phyloP scores from a whole-genome alignment of 2,888 invertebrate genomes.

The Drosophila siamana region DNA sequence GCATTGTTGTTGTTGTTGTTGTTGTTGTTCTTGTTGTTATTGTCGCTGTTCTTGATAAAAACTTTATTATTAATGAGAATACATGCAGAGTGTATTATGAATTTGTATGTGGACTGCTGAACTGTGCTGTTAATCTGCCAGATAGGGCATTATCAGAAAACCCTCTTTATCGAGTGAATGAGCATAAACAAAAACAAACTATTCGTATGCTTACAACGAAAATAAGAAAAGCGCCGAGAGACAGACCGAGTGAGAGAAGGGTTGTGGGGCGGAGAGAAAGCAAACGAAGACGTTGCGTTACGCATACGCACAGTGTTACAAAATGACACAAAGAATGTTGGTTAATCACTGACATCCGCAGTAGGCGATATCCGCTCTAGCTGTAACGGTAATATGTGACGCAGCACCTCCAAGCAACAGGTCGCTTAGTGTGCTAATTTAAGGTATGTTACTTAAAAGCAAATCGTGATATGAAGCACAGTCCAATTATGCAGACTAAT shows the following conservation, averaged over 20 bases:
- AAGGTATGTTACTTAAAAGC: not conserved
- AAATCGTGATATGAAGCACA: not conserved
- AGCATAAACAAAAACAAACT: constrained; percentile 50
- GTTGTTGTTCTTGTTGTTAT: constrained; percentile 16
- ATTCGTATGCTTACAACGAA: constrained; percentile 1
- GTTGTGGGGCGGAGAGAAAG: not conserved
- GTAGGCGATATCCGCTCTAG: constrained; percentile 13
- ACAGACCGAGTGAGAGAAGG: not conserved
- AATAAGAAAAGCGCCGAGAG: not conserved
- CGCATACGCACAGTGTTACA: constrained; percentile 52
- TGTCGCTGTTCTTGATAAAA: constrained; percentile 32
- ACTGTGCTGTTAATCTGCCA: constrained; percentile 30
- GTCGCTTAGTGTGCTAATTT: constrained; percentile 2
- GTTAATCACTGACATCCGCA: constrained; percentile 40
- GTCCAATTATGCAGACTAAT: not conserved
- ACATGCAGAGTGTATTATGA: not conserved
- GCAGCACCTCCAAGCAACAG: constrained; percentile 24
- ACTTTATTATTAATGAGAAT: constrained; percentile 28
- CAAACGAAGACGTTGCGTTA: constrained; percentile 16
- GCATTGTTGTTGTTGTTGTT: constrained; percentile 21
- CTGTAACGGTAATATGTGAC: constrained; percentile 15
- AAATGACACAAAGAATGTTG: constrained; percentile 13
- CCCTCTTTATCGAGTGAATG: constrained; percentile 24
- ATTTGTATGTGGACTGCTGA: constrained; percentile 25
- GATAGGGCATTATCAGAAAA: constrained; percentile 31